Evolutionary conservation across 2,888 invertebrate genomes (phyloP), one percentile per base, ranked within the genome.

Genomic region (Dexiosoma caninum): DNA sequence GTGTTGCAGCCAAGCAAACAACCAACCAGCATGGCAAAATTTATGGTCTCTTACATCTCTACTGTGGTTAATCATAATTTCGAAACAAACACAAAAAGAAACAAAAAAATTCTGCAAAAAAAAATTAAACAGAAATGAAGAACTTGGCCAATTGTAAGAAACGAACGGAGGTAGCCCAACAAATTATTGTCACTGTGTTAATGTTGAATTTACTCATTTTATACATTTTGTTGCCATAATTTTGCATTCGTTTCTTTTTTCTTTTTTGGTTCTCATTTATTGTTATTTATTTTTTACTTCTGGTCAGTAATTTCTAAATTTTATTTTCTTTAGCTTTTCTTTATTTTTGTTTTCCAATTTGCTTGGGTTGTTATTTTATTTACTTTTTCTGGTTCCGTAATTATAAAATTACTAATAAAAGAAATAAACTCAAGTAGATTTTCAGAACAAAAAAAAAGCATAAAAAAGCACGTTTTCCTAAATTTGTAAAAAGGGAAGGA

Each of bases 101-200:
- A 21, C 2, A 21, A 44, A 10, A 3, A 21, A 1, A 59, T 16
- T n/a, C n/a, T 16, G 27, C 27, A 27, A 14, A 44, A n/a, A 23
- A 44, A 44, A 44, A 44, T 4, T 1, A 14, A 14, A 14, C 5
- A 64, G 27, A 27, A 64, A 14, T 74, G 64, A 67, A 69, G 66
- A 76, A 44, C n/a, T 62, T 76, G 69, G 62, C 62, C 69, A 76
- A 55, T 76, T 76, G 69, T 69, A 62, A 60, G 55, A 69, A 62
- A 44, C 62, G 19, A 69, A 62, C 37, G 62, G 37, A 69, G 53
- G 53, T 62, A 69, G 62, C 62, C 62, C 44, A 62, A 76, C 69
- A 69, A 76, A 69, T 76, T 62, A 76, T 76, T 69, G 51, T 53
- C 53, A 69, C 69, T 76, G 69, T 69, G 40, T 62, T 69, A 69